These are phyloP conservation scores for Alectoris magna DNA, from an alignment of 2,797 vertebrate genomes.

Conservation along the genomic window DNA sequence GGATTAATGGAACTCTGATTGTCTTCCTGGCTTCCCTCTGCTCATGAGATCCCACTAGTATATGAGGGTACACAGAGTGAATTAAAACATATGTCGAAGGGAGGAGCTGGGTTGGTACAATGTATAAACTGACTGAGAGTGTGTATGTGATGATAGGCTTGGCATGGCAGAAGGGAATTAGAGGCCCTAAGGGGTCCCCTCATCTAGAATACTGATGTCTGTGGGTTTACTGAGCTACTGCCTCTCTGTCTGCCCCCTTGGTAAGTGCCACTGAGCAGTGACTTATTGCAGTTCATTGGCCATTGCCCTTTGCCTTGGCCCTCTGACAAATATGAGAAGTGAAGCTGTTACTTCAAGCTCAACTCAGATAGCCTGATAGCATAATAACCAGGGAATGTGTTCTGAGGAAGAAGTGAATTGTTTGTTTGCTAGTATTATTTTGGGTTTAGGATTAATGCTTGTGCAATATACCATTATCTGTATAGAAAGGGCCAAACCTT, in stretches of 20 bases:
- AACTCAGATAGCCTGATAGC: neutral
- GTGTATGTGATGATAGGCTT: fast-evolving
- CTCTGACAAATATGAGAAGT: neutral
- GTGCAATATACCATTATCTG: neutral
- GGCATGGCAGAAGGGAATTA: neutral
- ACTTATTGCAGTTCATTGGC: neutral
- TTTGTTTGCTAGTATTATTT: neutral
- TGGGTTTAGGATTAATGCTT: neutral
- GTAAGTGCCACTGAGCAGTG: neutral
- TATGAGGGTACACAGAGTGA: neutral
- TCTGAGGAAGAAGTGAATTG: neutral
- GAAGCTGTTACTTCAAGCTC: neutral
- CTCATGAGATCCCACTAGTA: neutral
- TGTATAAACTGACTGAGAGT: neutral
- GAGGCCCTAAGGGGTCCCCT: neutral
- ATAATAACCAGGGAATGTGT: neutral
- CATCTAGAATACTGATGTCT: neutral
- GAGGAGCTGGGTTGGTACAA: neutral
- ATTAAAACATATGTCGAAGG: neutral
- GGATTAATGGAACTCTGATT: neutral
- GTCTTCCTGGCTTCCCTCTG: neutral
- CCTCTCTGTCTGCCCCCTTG: neutral
- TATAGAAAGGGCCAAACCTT: neutral
- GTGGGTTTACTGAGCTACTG: neutral
- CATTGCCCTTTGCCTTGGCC: neutral